Percentiles rank a stretch among this genome's conserved stretches.
These are phyloP conservation scores for Archips crataeganus DNA, from an alignment of 2,888 invertebrate genomes.

Conservation along the genomic window DNA sequence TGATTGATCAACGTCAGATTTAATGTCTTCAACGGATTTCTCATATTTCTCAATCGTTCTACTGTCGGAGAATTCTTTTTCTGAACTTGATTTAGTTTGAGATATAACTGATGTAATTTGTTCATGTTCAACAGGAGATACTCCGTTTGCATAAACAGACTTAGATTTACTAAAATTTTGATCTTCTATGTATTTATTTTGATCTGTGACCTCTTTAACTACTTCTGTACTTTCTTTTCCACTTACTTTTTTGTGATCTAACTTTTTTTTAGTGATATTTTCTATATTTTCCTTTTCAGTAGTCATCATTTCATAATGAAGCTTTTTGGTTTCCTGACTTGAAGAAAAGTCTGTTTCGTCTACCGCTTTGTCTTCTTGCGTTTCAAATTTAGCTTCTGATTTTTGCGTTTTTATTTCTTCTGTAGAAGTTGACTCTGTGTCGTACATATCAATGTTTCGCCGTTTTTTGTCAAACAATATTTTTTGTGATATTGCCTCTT, in stretches of 20 bases:
- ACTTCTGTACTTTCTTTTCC: not conserved
- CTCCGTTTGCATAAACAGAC: constrained; percentile 19
- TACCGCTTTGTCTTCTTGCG: not conserved
- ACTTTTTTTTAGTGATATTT: not conserved
- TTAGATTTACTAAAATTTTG: not conserved
- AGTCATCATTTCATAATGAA: constrained; percentile 23
- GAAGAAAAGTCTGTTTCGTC: constrained; percentile 28
- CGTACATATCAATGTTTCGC: constrained; percentile 8
- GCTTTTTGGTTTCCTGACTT: constrained; percentile 21
- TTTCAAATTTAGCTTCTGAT: not conserved
- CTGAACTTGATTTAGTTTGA: not conserved
- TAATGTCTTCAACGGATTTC: not conserved
- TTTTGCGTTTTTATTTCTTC: not conserved
- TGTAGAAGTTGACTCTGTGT: constrained; percentile 4
- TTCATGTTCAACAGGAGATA: constrained; percentile 19
- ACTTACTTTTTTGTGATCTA: not conserved
- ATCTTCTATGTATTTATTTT: not conserved
- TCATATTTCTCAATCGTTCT: not conserved
- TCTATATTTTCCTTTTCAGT: constrained; percentile 8
- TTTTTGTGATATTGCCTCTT: constrained; percentile 52
- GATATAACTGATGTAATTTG: not conserved
- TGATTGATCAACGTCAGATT: not conserved
- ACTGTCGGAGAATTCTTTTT: not conserved
- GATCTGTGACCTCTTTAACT: no score
- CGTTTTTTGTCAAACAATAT: constrained; percentile 36